A percentile compares a stretch with the other conserved stretches of the same genome.
phyloP scores from a whole-genome alignment of 2,113 vertebrate genomes.

The Phasianus colchicus region DNA sequence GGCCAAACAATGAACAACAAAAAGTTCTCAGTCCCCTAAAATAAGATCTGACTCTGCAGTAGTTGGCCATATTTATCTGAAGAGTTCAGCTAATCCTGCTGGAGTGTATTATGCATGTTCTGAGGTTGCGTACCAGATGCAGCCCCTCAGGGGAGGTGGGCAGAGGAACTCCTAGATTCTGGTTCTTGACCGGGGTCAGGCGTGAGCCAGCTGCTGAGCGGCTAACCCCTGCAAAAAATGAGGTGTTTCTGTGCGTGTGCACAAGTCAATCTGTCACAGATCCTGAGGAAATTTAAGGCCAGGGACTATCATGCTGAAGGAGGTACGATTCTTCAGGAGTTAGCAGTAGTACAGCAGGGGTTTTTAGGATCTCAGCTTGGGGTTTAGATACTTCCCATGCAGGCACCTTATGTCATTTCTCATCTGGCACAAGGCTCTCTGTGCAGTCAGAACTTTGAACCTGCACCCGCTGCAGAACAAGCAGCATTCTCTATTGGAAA shows the following conservation, averaged over 20 bases:
- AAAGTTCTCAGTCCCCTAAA: background rate
- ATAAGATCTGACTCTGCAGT: background rate
- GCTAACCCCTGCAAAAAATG: constrained; percentile 61
- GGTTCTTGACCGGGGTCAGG: constrained; percentile 50
- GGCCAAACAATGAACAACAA: background rate
- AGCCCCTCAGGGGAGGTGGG: constrained; percentile 44
- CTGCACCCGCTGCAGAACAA: background rate
- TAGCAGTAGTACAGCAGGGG: background rate
- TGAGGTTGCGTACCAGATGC: constrained; percentile 62
- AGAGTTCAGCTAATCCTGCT: background rate
- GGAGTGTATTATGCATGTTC: background rate
- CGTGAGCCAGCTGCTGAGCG: constrained; percentile 34
- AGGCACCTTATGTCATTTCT: background rate
- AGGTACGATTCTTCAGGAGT: background rate
- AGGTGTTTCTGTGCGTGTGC: constrained; percentile 26
- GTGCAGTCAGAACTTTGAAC: background rate
- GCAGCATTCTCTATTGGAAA: background rate
- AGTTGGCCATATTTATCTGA: background rate
- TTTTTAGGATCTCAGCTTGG: background rate
- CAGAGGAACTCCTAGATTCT: constrained; percentile 64
- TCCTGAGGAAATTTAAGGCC: background rate
- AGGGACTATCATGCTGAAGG: accelerated
- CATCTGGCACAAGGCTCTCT: background rate
- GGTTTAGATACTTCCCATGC: background rate
- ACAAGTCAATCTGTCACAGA: background rate